Percentiles rank a stretch among this genome's conserved stretches.
Evolutionary conservation across 1,140 invertebrate species (phyloP).

Genomic region (Megalonaias nervosa): DNA sequence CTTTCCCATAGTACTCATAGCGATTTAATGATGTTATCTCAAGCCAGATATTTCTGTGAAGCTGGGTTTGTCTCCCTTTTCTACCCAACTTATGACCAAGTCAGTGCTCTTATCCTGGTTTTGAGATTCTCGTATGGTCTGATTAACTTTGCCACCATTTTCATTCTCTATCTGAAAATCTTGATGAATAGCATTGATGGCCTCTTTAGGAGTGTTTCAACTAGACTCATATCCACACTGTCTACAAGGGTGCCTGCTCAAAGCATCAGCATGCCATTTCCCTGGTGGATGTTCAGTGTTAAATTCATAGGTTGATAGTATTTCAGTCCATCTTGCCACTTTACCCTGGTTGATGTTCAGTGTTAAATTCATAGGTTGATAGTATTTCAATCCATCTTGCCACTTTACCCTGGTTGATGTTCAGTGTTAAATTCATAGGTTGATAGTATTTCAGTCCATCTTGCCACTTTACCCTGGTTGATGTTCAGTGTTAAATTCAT

Average conservation of each 20-base stretch:
- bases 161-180: neutral
- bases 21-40: neutral
- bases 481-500: conserved; percentile 50
- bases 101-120: neutral
- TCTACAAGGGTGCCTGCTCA: conserved; percentile 32
- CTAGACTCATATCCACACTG: neutral
- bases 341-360: conserved; percentile 44
- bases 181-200: neutral
- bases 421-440: conserved; percentile 48
- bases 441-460: conserved; percentile 50
- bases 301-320: conserved; percentile 45
- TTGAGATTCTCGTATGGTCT: too few relatives aligned
- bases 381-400: conserved; percentile 49
- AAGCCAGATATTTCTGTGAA: neutral
- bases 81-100: neutral
- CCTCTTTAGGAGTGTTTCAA: neutral
- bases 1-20: neutral
- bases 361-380: conserved; percentile 46
- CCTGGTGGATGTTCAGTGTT: conserved; percentile 46
- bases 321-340: conserved; percentile 47
- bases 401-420: conserved; percentile 39
- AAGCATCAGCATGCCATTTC: conserved; percentile 48
- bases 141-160: neutral
- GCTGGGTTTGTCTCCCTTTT: neutral
- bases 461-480: conserved; percentile 31